Evolutionary conservation across 2,113 vertebrate species (phyloP).

Genomic region (Phyllostomus hastatus): DNA sequence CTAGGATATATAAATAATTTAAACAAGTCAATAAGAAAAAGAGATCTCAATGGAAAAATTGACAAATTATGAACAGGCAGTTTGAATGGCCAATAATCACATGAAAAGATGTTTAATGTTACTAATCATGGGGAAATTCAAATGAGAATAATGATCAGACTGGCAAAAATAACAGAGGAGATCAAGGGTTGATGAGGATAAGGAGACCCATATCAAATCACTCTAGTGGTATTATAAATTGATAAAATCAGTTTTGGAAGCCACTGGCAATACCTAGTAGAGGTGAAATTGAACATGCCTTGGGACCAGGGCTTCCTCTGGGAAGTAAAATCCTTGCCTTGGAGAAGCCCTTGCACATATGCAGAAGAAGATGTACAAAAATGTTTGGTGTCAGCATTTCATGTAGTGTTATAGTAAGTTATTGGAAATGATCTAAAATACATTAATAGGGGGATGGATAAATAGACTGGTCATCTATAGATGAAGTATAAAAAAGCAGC

Average conservation of each 20-base stretch:
- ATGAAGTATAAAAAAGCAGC: not conserved
- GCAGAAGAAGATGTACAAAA: not conserved
- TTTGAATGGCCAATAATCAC: not conserved
- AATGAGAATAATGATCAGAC: not conserved
- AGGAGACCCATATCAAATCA: not conserved
- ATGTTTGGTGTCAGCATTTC: not conserved
- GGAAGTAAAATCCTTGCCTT: not conserved
- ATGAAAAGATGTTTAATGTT: not conserved
- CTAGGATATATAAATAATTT: conserved; percentile 51
- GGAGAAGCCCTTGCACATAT: not conserved
- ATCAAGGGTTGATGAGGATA: not conserved
- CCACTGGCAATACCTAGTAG: not conserved
- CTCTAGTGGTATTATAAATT: not conserved
- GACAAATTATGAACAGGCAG: not conserved
- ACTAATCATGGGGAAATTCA: not conserved
- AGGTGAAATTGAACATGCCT: not conserved
- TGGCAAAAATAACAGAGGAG: not conserved
- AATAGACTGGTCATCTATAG: not conserved
- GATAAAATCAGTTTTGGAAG: not conserved
- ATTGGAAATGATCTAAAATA: not conserved
- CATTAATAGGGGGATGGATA: not conserved
- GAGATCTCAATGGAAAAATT: conserved; percentile 12
- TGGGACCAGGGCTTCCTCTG: not conserved
- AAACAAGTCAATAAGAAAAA: conserved; percentile 51
- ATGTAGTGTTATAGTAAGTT: not conserved